These are phyloP conservation scores for Lanistes nyassanus DNA, from an alignment of 1,140 invertebrate species.

Conservation along the genomic window DNA sequence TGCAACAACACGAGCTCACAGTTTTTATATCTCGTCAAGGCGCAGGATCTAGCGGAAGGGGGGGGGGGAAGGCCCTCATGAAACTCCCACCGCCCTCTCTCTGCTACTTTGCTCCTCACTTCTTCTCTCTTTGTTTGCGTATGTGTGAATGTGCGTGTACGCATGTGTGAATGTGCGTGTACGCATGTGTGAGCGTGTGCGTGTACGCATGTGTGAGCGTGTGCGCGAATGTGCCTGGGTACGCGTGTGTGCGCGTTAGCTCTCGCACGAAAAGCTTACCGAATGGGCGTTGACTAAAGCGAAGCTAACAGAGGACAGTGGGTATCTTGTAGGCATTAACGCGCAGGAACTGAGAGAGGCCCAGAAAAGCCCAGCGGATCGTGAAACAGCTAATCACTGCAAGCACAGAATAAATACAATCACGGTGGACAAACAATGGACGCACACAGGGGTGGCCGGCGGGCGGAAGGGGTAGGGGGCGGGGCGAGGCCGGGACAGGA, in stretches of 20 bases:
- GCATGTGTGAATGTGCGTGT: conserved; percentile 8
- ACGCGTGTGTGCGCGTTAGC: not conserved
- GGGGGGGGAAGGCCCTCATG: too few species aligned
- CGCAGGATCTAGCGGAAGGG: too few species aligned
- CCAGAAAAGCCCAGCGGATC: not conserved
- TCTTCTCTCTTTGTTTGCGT: too few species aligned
- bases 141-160: not conserved
- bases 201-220: not conserved
- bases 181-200: conserved; percentile 4
- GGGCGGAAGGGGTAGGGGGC: not conserved
- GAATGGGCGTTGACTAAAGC: not conserved
- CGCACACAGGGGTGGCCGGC: not conserved
- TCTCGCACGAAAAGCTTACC: not conserved
- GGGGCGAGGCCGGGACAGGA: too few species aligned
- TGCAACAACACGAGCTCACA: too few species aligned
- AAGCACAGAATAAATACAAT: conserved; percentile 14
- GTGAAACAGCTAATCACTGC: conserved; percentile 19
- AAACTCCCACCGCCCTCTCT: too few species aligned
- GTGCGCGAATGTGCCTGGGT: not conserved
- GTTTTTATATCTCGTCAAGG: too few species aligned
- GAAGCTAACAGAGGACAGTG: not conserved
- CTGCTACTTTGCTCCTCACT: too few species aligned
- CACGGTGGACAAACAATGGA: conserved; percentile 10
- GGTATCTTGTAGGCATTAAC: too few species aligned
- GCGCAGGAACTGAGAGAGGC: too few species aligned